A percentile compares a stretch with the other conserved stretches of the same genome.
phyloP scores from a whole-genome alignment of 1,140 invertebrate species.

The Neodiprion pinetum region DNA sequence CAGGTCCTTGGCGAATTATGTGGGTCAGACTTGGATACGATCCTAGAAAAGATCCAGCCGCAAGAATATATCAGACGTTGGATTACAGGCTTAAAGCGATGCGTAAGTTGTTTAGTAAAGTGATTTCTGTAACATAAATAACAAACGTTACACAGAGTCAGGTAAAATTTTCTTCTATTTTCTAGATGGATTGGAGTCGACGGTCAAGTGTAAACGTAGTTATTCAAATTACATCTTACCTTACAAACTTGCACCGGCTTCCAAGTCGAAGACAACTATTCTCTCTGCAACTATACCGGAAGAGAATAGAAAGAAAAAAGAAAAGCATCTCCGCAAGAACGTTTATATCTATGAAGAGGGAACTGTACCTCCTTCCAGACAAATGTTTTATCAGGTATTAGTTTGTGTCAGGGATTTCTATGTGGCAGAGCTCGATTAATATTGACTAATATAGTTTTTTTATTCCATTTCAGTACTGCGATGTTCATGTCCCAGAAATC shows the following conservation, averaged over 20 bases:
- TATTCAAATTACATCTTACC: slow-evolving; percentile 63
- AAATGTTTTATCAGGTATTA: slow-evolving; percentile 83
- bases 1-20: slow-evolving; percentile 87
- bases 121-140: neutral
- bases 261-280: slow-evolving; percentile 55
- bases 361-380: slow-evolving; percentile 73
- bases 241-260: slow-evolving; percentile 57
- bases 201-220: slow-evolving; percentile 65
- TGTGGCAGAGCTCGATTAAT: too few species aligned
- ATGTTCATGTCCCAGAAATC: slow-evolving; percentile 85
- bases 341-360: slow-evolving; percentile 73
- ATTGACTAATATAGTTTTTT: too few species aligned
- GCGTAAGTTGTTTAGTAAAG: slow-evolving; percentile 55
- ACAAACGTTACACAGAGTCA: neutral
- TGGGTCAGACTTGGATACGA: slow-evolving; percentile 90
- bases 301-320: slow-evolving; percentile 42
- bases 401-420: slow-evolving; percentile 23
- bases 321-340: slow-evolving; percentile 54
- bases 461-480: slow-evolving; percentile 71
- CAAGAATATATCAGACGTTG: slow-evolving; percentile 84
- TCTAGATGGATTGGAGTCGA: slow-evolving; percentile 64
- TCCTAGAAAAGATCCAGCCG: slow-evolving; percentile 78
- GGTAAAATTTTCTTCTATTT: slow-evolving; percentile 25
- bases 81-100: slow-evolving; percentile 81
- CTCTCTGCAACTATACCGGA: slow-evolving; percentile 49